Evolutionary conservation across 2,888 invertebrate species (phyloP).

Genomic region (Argyra leucocephala): DNA sequence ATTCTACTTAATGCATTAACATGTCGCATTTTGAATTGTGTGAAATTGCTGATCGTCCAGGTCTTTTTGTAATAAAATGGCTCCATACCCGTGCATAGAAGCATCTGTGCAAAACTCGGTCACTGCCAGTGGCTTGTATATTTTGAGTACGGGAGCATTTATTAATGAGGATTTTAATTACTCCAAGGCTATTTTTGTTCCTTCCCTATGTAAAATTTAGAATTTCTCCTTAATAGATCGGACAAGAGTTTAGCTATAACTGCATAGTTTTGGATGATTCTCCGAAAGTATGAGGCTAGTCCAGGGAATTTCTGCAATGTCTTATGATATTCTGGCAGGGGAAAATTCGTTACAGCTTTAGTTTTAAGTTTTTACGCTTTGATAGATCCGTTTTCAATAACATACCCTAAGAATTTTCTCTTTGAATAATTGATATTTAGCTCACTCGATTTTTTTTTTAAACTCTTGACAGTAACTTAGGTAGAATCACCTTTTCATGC

Average conservation of each 20-base stretch:
- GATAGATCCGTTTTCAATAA: slow-evolving; percentile 21
- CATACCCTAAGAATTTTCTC: slow-evolving; percentile 22
- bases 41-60: slow-evolving; percentile 12
- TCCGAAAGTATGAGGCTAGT: slow-evolving; percentile 21
- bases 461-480: too few relatives aligned
- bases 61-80: slow-evolving; percentile 17
- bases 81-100: slow-evolving; percentile 19
- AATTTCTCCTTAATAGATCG: slow-evolving; percentile 23
- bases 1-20: slow-evolving; percentile 22
- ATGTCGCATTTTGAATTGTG: slow-evolving; percentile 21
- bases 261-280: slow-evolving; percentile 17
- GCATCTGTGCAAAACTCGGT: slow-evolving; percentile 20
- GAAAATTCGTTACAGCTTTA: slow-evolving; percentile 19
- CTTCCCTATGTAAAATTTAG: slow-evolving; percentile 24
- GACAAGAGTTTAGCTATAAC: slow-evolving; percentile 17
- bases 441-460: too few relatives aligned
- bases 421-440: slow-evolving; percentile 23
- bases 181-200: slow-evolving; percentile 25
- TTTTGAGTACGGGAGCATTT: slow-evolving; percentile 14
- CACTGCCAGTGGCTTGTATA: slow-evolving; percentile 14
- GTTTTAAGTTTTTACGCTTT: slow-evolving; percentile 18
- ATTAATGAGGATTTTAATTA: slow-evolving; percentile 22
- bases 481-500: too few relatives aligned
- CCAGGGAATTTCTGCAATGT: slow-evolving; percentile 22
- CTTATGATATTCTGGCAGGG: slow-evolving; percentile 19